phyloP scores from a whole-genome alignment of 2,888 invertebrate genomes.

The Yponomeuta malinellus region DNA sequence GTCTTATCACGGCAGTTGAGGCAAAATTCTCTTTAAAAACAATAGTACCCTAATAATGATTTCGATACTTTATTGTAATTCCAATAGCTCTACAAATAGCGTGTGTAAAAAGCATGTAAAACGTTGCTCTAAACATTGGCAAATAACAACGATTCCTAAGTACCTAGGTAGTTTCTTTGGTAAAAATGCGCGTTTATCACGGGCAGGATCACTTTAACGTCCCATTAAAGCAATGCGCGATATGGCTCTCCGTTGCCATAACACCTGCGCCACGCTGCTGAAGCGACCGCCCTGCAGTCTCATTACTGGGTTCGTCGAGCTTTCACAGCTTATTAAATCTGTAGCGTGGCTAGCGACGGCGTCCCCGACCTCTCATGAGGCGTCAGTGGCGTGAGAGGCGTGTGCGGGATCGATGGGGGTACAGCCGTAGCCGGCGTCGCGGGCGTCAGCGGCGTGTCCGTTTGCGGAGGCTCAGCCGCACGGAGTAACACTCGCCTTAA shows the following conservation, averaged over 20 bases:
- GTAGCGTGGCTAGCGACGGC: slow-evolving; percentile 51
- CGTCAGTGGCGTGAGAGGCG: slow-evolving; percentile 48
- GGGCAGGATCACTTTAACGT: slow-evolving; percentile 19
- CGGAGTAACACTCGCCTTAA: slow-evolving; percentile 84
- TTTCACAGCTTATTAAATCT: slow-evolving; percentile 30
- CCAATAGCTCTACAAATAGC: not conserved
- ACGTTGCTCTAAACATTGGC: slow-evolving; percentile 10
- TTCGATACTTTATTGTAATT: not conserved
- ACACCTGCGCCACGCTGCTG: not conserved
- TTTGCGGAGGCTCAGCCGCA: slow-evolving; percentile 73
- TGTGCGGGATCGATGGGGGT: slow-evolving; percentile 46
- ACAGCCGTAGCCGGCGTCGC: slow-evolving; percentile 50
- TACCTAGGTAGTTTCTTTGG: slow-evolving; percentile 50
- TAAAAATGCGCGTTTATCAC: slow-evolving; percentile 36
- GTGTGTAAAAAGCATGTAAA: slow-evolving; percentile 13
- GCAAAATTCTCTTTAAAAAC: slow-evolving; percentile 7
- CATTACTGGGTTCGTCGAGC: not conserved
- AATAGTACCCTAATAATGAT: not conserved
- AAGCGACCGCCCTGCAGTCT: slow-evolving; percentile 6
- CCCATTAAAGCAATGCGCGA: not conserved
- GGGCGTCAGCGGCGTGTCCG: slow-evolving; percentile 29
- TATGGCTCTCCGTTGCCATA: not conserved
- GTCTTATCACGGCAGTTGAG: slow-evolving; percentile 20
- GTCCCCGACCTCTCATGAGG: slow-evolving; percentile 36
- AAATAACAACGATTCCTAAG: slow-evolving; percentile 14